Percentiles rank a stretch among this genome's conserved stretches.
phyloP scores from a whole-genome alignment of 2,888 invertebrate genomes.

The Folsomia manolachei region DNA sequence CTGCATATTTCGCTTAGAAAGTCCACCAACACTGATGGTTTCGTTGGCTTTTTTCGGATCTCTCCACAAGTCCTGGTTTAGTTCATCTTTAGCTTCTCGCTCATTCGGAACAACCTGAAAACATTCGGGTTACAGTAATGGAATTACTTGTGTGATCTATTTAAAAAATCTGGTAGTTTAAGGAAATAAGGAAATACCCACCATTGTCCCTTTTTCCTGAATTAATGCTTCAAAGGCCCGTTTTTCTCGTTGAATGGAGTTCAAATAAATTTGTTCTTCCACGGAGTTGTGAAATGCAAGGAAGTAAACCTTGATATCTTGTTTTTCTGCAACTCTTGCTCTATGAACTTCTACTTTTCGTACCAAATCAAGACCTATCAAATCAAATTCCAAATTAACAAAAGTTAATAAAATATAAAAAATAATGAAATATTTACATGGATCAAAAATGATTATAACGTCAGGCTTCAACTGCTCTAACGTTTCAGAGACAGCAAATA shows the following conservation, averaged over 20 bases:
- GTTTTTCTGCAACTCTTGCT: slow-evolving; percentile 47
- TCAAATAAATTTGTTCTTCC: slow-evolving; percentile 95
- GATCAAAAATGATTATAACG: slow-evolving; percentile 48
- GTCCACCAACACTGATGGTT: slow-evolving; percentile 65
- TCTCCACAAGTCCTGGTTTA: slow-evolving; percentile 57
- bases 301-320: slow-evolving; percentile 74
- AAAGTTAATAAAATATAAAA: neutral
- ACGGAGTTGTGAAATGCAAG: slow-evolving; percentile 87
- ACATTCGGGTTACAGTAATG: too few relatives aligned
- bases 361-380: slow-evolving; percentile 46
- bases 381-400: neutral
- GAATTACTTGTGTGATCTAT: neutral
- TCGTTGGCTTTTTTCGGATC: slow-evolving; percentile 54
- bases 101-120: slow-evolving; percentile 83
- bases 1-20: slow-evolving; percentile 51
- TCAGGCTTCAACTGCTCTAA: slow-evolving; percentile 44
- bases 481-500: slow-evolving; percentile 41
- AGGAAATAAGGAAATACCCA: slow-evolving; percentile 9
- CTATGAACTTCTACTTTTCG: slow-evolving; percentile 48
- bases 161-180: too few relatives aligned
- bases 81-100: slow-evolving; percentile 79
- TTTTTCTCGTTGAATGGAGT: slow-evolving; percentile 84
- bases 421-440: slow-evolving; percentile 41
- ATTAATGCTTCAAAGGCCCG: slow-evolving; percentile 91
- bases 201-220: slow-evolving; percentile 70